A percentile compares a stretch with the other conserved stretches of the same genome.
These are phyloP conservation scores for Drosophila tripunctata DNA, from an alignment of 2,888 invertebrate genomes.

Conservation along the genomic window DNA sequence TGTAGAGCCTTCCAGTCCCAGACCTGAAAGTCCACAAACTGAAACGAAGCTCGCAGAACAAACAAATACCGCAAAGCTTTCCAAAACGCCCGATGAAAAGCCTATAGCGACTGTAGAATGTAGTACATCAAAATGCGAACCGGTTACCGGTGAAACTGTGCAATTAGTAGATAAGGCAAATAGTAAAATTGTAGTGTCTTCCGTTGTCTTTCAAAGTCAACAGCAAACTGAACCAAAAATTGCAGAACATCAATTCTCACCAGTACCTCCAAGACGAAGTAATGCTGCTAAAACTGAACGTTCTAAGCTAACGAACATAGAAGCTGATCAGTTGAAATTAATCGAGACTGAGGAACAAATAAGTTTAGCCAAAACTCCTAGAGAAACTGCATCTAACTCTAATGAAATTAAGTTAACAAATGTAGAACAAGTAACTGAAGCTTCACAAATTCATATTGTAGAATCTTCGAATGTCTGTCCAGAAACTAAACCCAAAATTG, in stretches of 20 bases:
- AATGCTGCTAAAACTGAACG: not conserved
- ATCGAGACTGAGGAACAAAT: not conserved
- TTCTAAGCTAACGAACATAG: not conserved
- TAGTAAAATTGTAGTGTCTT: not conserved
- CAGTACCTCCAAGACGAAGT: not conserved
- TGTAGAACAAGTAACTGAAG: not conserved
- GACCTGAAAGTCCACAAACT: conserved; percentile 9
- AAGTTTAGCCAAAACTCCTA: not conserved
- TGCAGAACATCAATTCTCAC: not conserved
- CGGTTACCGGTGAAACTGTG: conserved; percentile 4
- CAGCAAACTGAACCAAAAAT: not conserved
- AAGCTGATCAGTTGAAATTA: no score
- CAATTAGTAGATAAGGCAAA: conserved; percentile 9
- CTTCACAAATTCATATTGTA: not conserved
- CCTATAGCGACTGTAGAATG: conserved; percentile 1
- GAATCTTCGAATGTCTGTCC: not conserved
- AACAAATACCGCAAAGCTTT: not conserved
- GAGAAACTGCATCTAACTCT: not conserved
- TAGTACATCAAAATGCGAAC: conserved; percentile 6
- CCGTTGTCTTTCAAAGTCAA: not conserved
- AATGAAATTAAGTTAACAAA: not conserved
- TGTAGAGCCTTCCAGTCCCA: conserved; percentile 3
- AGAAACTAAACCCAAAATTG: no score
- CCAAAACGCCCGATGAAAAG: not conserved
- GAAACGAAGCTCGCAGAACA: not conserved